Conservation (phyloP, 2,113 vertebrate genomes). For the Gymnarchus niloticus region DNA sequence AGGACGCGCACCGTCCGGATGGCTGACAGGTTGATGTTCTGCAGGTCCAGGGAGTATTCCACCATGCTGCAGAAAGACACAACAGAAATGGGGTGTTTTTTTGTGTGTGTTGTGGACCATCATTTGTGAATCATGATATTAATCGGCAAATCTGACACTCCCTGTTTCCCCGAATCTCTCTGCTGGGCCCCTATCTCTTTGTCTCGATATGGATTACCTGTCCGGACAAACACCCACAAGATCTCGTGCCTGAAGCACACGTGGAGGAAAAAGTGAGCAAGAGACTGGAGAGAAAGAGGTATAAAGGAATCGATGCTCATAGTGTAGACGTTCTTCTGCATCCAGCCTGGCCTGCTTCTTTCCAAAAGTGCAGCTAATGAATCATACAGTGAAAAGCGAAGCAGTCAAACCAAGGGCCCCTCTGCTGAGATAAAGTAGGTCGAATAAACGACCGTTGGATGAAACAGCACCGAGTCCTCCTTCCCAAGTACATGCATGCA, state of each 20-base stretch:
- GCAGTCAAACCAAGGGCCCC: neutral
- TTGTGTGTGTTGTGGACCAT: too few relatives aligned
- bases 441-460: neutral
- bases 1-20: constrained; percentile 93
- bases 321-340: neutral
- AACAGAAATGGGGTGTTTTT: neutral
- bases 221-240: neutral
- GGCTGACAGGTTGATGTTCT: constrained; percentile 93
- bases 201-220: neutral
- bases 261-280: neutral
- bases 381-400: neutral
- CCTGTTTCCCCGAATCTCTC: neutral
- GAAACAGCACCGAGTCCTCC: too few relatives aligned
- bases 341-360: neutral
- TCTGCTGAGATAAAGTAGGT: neutral
- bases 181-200: neutral
- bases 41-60: constrained; percentile 92
- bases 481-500: neutral
- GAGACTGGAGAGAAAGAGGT: neutral
- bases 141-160: neutral
- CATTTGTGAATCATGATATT: neutral
- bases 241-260: neutral
- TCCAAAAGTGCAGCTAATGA: neutral
- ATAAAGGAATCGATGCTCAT: neutral
- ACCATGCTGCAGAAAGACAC: constrained; percentile 73